Evolutionary conservation across 2,113 vertebrate species (phyloP), one percentile per base, ranked within the genome.

Genomic region (Bufo gargarizans): DNA sequence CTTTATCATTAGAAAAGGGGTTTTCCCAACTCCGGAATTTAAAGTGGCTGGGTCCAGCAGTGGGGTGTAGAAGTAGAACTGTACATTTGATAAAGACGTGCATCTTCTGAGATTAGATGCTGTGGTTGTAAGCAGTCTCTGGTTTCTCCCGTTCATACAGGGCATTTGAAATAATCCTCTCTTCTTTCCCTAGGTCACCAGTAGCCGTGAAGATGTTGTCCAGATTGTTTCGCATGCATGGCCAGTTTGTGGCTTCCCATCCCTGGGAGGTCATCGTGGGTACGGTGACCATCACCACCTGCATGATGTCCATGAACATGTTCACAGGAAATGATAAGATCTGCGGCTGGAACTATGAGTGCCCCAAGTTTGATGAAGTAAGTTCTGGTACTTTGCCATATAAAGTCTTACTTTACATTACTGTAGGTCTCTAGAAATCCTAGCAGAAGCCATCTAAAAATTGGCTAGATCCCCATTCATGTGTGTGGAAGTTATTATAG

Each of bases 271-370:
- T 98, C 88, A 98, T 98, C 22, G 97, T 98, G 43, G 96, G 96
- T 19, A 99, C 97, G 0, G 96, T 99, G 89, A 98, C 97, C 22
- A 93, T 98, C 86, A 98, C 97, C 86, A 95, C 98, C 93, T 99
- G 97, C 83, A 96, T 98, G 97, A 96, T 97, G 97, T 99, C 97
- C 87, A 98, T 98, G 97, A 98, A 99, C 93, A 98, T 99, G 97
- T 98, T 99, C 89, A 98, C 97, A 9, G 97, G 97, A n/a, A 97
- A 97, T n/a, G 94, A 96, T 91, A 96, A 96, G 91, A 97, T 99
- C 90, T 98, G 97, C 89, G 97, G 97, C 82, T 99, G 97, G 97
- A 98, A 98, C 93, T 97, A 97, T 49, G 96, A 97, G 82, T 99
- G 97, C 91, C 97, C 96, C 10, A 97, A 97, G 92, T 94, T 95